These are phyloP conservation scores for Busseola fusca DNA, from an alignment of 2,888 invertebrate species.

Conservation along the genomic window DNA sequence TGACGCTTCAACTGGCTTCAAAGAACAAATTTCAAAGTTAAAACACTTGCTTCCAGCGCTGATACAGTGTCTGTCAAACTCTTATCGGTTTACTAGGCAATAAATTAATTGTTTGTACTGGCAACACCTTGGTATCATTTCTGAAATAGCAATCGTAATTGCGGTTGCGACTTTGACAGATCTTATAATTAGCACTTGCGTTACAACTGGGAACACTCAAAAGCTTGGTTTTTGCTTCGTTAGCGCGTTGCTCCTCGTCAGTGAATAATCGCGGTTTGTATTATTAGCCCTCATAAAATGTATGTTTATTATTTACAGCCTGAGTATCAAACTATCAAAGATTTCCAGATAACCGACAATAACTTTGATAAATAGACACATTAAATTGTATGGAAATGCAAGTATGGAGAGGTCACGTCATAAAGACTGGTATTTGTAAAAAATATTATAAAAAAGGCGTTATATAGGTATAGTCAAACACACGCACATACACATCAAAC, in stretches of 20 bases:
- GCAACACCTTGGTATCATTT: conserved; percentile 40
- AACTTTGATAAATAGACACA: conserved; percentile 49
- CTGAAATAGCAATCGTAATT: conserved; percentile 40
- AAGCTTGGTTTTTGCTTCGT: conserved; percentile 57
- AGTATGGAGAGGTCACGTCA: not conserved
- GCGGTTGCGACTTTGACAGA: conserved; percentile 46
- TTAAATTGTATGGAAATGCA: conserved; percentile 25
- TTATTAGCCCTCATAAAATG: conserved; percentile 61
- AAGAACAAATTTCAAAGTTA: conserved; percentile 45
- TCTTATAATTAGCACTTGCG: conserved; percentile 48
- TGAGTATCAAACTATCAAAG: conserved; percentile 61
- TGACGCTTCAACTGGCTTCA: conserved; percentile 61
- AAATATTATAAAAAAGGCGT: not conserved
- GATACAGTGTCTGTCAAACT: conserved; percentile 37
- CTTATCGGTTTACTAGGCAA: conserved; percentile 24
- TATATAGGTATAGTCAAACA: not conserved
- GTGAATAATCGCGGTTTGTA: conserved; percentile 54
- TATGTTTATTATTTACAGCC: conserved; percentile 59
- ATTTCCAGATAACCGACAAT: conserved; percentile 47
- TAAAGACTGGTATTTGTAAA: conserved; percentile 4
- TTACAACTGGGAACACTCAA: conserved; percentile 34
- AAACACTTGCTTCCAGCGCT: conserved; percentile 20
- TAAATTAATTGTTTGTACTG: conserved; percentile 32
- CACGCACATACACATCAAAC: not conserved
- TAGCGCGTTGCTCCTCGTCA: conserved; percentile 30